Evolutionary conservation across 2,888 invertebrate species (phyloP).

Genomic region (Catocala sponsa): DNA sequence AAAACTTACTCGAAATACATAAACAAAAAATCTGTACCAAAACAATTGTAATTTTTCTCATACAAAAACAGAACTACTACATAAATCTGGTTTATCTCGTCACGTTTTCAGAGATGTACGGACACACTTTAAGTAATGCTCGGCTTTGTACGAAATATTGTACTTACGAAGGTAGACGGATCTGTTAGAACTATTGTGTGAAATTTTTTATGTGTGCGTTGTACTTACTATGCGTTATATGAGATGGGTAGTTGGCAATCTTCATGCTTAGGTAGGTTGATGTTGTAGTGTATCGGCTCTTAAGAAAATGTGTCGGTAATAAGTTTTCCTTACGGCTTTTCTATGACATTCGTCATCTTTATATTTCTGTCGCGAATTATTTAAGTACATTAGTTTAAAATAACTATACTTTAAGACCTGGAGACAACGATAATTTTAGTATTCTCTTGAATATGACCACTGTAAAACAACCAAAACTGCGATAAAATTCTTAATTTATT

Average conservation of each 20-base stretch:
- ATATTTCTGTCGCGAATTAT: too few relatives aligned
- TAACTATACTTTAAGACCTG: too few relatives aligned
- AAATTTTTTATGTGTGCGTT: slow-evolving; percentile 11
- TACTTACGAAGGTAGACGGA: slow-evolving; percentile 18
- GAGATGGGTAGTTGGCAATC: too few relatives aligned
- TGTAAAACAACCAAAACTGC: too few relatives aligned
- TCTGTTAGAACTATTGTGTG: slow-evolving; percentile 16
- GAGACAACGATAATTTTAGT: too few relatives aligned
- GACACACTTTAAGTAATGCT: slow-evolving; percentile 52
- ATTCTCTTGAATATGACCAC: too few relatives aligned
- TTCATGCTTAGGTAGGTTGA: neutral
- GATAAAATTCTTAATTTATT: too few relatives aligned
- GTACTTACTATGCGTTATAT: neutral
- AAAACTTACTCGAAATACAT: neutral
- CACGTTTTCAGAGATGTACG: slow-evolving; percentile 35
- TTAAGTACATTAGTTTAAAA: too few relatives aligned
- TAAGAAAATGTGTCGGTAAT: neutral
- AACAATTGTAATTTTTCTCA: slow-evolving; percentile 16
- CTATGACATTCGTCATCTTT: too few relatives aligned
- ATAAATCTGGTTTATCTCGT: slow-evolving; percentile 41
- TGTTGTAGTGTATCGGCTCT: too few relatives aligned
- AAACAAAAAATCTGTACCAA: neutral
- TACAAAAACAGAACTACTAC: slow-evolving; percentile 20
- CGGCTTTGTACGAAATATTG: slow-evolving; percentile 53
- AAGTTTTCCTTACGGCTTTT: too few relatives aligned